A percentile compares a stretch with the other conserved stretches of the same genome.
phyloP scores from a whole-genome alignment of 2,888 invertebrate genomes.

The Venusia cambrica region DNA sequence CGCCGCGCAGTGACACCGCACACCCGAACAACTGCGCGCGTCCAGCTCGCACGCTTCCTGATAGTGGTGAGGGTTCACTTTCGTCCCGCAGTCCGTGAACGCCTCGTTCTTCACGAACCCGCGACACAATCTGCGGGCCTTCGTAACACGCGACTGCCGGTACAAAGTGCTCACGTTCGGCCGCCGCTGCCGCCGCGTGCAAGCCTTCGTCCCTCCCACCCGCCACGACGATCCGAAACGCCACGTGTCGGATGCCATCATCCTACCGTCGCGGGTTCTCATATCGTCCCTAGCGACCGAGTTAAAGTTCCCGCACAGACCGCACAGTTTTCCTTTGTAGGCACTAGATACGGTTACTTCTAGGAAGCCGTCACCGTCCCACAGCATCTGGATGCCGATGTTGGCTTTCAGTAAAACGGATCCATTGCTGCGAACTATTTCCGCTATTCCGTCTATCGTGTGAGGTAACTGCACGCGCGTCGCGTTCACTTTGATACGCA shows the following conservation, averaged over 20 bases:
- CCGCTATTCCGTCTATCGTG: conserved; percentile 75
- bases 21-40: conserved; percentile 92
- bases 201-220: conserved; percentile 89
- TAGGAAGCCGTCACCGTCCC: conserved; percentile 96
- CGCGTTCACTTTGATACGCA: conserved; percentile 93
- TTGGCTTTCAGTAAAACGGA: conserved; percentile 84
- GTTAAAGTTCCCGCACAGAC: conserved; percentile 97
- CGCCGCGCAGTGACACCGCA: conserved; percentile 93
- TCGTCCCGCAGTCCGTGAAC: conserved; percentile 89
- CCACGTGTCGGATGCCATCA: conserved; percentile 84
- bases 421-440: conserved; percentile 84
- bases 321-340: conserved; percentile 90
- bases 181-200: conserved; percentile 81
- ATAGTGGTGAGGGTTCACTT: conserved; percentile 90
- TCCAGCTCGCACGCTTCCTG: conserved; percentile 93
- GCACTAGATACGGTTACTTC: conserved; percentile 89
- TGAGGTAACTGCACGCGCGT: conserved; percentile 87
- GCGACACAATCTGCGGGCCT: conserved; percentile 72
- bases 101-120: conserved; percentile 74
- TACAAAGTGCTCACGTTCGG: conserved; percentile 65
- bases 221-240: conserved; percentile 95
- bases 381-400: conserved; percentile 91
- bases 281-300: conserved; percentile 92
- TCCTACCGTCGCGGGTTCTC: conserved; percentile 84
- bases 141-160: conserved; percentile 69